Percentiles rank a stretch among this genome's conserved stretches.
phyloP scores from a whole-genome alignment of 2,113 vertebrate species.

The Leucoraja erinaceus region DNA sequence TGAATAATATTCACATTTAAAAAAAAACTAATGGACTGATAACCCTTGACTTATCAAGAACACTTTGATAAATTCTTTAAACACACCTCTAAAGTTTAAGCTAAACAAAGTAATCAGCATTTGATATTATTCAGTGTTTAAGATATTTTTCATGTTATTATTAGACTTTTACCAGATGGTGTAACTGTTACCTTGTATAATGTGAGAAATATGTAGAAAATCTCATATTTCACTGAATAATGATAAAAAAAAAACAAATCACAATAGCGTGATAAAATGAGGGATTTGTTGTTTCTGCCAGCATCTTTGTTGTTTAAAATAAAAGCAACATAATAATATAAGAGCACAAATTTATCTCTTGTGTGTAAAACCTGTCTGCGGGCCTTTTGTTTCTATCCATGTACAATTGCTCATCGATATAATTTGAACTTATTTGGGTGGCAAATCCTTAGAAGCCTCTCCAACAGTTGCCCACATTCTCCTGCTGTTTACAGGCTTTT shows the following conservation, averaged over 20 bases:
- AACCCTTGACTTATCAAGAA: no score
- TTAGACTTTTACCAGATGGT: no score
- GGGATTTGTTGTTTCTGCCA: background rate
- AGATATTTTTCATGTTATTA: background rate
- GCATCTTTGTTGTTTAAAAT: background rate
- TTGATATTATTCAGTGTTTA: background rate
- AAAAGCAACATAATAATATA: background rate
- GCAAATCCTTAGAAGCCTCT: background rate
- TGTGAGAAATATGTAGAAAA: background rate
- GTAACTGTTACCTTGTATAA: no score
- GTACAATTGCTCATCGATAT: background rate
- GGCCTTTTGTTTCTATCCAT: background rate
- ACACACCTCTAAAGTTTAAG: background rate
- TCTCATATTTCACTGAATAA: background rate
- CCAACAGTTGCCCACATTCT: background rate
- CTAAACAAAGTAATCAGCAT: background rate
- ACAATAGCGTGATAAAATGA: background rate
- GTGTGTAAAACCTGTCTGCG: background rate
- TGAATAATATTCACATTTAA: no score
- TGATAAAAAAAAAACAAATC: background rate
- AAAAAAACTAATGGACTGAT: no score
- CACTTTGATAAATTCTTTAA: background rate
- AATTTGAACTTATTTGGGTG: background rate
- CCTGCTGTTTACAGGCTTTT: background rate
- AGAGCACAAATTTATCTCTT: background rate